Conservation (phyloP, 2,888 invertebrate species). For the Allygus modestus region DNA sequence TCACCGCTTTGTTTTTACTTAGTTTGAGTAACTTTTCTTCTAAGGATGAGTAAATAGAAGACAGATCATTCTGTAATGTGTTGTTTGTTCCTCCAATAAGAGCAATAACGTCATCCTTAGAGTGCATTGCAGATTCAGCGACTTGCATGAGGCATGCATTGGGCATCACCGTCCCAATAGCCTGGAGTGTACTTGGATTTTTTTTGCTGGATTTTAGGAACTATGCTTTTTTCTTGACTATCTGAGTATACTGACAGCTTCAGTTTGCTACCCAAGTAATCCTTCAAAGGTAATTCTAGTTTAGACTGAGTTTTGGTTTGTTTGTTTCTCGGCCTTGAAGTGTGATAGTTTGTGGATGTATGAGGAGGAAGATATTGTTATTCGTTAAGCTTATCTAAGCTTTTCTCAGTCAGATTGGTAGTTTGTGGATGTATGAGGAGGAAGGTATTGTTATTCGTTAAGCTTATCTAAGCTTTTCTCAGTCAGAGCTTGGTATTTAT, state of each 20-base stretch:
- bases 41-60: neutral
- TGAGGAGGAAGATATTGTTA: too few species aligned
- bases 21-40: neutral
- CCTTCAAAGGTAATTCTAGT: neutral
- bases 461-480: too few species aligned
- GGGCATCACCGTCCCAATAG: neutral
- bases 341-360: too few species aligned
- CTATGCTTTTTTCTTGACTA: neutral
- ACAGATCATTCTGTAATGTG: neutral
- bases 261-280: neutral
- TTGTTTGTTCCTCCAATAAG: conserved; percentile 8
- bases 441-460: too few species aligned
- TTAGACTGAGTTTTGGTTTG: neutral
- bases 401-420: too few species aligned
- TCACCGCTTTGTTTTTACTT: neutral
- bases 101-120: neutral
- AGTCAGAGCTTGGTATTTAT: too few species aligned
- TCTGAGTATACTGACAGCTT: conserved; percentile 7
- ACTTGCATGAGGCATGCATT: neutral
- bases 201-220: neutral
- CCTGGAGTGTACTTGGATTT: neutral
- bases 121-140: neutral
- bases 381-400: too few species aligned
- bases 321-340: too few species aligned
- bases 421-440: too few species aligned